A percentile compares a stretch with the other conserved stretches of the same genome.
These are phyloP conservation scores for Acanthiza pusilla DNA, from an alignment of 2,797 vertebrate species.

Conservation along the genomic window DNA sequence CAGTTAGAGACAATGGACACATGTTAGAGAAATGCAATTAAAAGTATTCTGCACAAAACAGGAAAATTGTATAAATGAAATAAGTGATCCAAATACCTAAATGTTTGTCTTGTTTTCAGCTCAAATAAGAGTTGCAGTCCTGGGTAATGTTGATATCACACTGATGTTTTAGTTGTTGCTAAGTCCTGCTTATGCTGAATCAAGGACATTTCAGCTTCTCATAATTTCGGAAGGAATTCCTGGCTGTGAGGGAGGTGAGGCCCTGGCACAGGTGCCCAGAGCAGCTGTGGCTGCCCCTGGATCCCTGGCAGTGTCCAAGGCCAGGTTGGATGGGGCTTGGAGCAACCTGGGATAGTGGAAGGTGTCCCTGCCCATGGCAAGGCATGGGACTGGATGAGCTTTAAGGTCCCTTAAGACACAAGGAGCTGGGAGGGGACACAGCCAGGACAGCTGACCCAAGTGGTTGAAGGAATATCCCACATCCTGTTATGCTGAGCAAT, in stretches of 20 bases:
- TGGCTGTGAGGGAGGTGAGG: neutral
- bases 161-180: neutral
- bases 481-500: neutral
- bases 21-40: neutral
- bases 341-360: neutral
- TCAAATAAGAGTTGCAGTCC: neutral
- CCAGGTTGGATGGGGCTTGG: accelerated
- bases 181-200: neutral
- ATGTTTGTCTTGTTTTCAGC: neutral
- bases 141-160: neutral
- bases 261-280: neutral
- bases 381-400: neutral
- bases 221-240: neutral
- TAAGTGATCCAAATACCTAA: neutral
- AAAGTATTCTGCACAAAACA: neutral
- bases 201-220: neutral
- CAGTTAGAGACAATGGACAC: neutral
- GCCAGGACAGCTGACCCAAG: neutral
- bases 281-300: neutral
- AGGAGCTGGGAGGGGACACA: no score
- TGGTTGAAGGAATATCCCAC: neutral
- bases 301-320: neutral
- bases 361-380: neutral
- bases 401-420: neutral
- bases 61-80: neutral